Base-by-base conservation (phyloP, 2,113 vertebrate species). In the Sprattus sprattus region DNA sequence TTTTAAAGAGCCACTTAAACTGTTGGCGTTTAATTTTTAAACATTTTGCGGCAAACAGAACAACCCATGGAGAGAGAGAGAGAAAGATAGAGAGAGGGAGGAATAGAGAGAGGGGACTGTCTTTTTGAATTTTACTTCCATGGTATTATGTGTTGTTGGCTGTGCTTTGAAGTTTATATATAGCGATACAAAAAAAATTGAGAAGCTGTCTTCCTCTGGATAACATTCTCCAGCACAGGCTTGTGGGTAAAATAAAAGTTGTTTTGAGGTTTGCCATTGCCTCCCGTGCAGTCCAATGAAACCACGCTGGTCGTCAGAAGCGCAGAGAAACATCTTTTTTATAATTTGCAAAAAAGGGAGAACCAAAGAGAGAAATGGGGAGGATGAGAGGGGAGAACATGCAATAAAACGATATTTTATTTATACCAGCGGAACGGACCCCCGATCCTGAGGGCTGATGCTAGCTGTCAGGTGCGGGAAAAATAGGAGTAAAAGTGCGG, bases 131-230 rank as follows among this genome's bases (percentile, higher is more conserved):
- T n/a, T n/a, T n/a, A n/a, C n/a, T n/a, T n/a, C n/a, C n/a, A n/a
- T n/a, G n/a, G n/a, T n/a, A n/a, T n/a, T 92, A 89, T 88, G 88
- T 86, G 84, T 91, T 82, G 84, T 89, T 89, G 45, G 85, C 47
- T 57, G 22, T 18, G 84, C 89, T 91, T 93, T 93, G 88, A 93
- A 92, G 90, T 91, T 87, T 90, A 92, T 90, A 90, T 89, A 91
- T 91, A 92, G 87, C 87, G 87, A 87, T 45, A 1, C 0, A 82
- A 20, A 60, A n/a, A 60, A 15, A 60, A 39, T 39, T 39, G 54
- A 60, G 18, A 6, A 4, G 18, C 54, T 6, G 18, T 49, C 83
- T 75, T n/a, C 45, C 84, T 81, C 83, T 85, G 85, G 0, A 6
- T 60, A 60, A 60, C 85, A 89, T 90, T 84, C 46, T 47, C 67